Conservation (phyloP, 2,797 vertebrate genomes). For the Adrianichthys oophorus region DNA sequence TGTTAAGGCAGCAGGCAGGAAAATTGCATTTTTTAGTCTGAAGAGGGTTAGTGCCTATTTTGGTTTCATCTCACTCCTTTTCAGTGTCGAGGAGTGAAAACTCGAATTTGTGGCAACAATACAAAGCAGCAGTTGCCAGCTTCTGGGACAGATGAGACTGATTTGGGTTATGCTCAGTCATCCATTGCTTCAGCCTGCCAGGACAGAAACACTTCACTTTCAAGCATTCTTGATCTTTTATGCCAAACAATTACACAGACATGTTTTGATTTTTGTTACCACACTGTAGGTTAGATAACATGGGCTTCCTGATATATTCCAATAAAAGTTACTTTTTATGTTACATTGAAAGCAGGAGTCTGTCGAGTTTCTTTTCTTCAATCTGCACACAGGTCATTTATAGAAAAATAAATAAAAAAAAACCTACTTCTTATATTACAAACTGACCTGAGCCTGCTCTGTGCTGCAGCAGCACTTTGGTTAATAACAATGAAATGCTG, state of each 20-base stretch:
- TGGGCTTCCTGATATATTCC: not conserved
- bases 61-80: slow-evolving; percentile 31
- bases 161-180: slow-evolving; percentile 28
- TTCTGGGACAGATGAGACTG: slow-evolving; percentile 40
- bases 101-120: slow-evolving; percentile 26
- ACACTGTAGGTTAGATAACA: too few relatives aligned
- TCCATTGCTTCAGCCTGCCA: slow-evolving; percentile 3
- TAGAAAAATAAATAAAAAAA: slow-evolving; percentile 36
- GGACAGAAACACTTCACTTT: not conserved
- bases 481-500: slow-evolving; percentile 59
- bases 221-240: not conserved
- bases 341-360: slow-evolving; percentile 4
- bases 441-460: slow-evolving; percentile 51
- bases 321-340: slow-evolving; percentile 18
- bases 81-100: slow-evolving; percentile 23
- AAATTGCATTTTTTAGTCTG: slow-evolving; percentile 48
- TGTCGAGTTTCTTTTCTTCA: slow-evolving; percentile 19
- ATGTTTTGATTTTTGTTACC: not conserved
- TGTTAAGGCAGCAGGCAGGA: slow-evolving; percentile 39
- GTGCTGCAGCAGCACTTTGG: slow-evolving; percentile 63
- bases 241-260: not conserved
- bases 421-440: slow-evolving; percentile 57
- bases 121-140: slow-evolving; percentile 25
- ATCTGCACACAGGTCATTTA: slow-evolving; percentile 37
- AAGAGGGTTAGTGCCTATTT: slow-evolving; percentile 47